A percentile compares a stretch with the other conserved stretches of the same genome.
phyloP scores from a whole-genome alignment of 1,140 invertebrate genomes.

The Pogonognathellus flavescens region DNA sequence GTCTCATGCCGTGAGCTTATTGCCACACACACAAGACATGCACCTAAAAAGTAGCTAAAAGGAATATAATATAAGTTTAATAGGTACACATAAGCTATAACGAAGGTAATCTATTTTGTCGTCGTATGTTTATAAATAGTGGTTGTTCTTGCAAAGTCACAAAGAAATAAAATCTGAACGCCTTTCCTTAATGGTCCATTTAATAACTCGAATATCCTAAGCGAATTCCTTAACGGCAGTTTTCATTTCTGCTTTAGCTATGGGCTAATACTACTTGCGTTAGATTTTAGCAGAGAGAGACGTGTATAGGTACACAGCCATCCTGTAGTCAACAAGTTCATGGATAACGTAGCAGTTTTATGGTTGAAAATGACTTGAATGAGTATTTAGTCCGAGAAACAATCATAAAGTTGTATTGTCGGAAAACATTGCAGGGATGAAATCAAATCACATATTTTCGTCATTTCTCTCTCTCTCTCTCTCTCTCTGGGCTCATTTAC shows the following conservation, averaged over 20 bases:
- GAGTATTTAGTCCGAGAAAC: slow-evolving; percentile 41
- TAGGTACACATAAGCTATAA: no score
- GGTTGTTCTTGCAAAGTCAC: no score
- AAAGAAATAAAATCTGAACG: slow-evolving; percentile 39
- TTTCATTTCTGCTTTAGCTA: neutral
- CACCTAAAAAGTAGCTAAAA: no score
- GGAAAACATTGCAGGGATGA: neutral
- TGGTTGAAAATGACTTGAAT: slow-evolving; percentile 32
- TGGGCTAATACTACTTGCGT: neutral
- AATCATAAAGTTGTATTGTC: slow-evolving; percentile 39
- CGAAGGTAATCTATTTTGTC: no score
- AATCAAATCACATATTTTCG: slow-evolving; percentile 16
- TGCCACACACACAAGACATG: no score
- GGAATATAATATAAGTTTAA: no score
- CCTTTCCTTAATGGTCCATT: slow-evolving; percentile 14
- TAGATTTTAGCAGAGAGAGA: no score
- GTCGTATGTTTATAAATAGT: no score
- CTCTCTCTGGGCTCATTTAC: neutral
- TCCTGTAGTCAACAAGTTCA: slow-evolving; percentile 15
- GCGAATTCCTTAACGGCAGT: slow-evolving; percentile 32
- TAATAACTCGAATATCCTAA: slow-evolving; percentile 31
- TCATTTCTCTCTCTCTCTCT: neutral
- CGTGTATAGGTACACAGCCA: no score
- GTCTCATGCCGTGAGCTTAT: no score
- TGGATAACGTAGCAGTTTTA: slow-evolving; percentile 12